These are phyloP conservation scores for Pangasianodon gigas DNA, from an alignment of 2,113 vertebrate species.

Conservation along the genomic window DNA sequence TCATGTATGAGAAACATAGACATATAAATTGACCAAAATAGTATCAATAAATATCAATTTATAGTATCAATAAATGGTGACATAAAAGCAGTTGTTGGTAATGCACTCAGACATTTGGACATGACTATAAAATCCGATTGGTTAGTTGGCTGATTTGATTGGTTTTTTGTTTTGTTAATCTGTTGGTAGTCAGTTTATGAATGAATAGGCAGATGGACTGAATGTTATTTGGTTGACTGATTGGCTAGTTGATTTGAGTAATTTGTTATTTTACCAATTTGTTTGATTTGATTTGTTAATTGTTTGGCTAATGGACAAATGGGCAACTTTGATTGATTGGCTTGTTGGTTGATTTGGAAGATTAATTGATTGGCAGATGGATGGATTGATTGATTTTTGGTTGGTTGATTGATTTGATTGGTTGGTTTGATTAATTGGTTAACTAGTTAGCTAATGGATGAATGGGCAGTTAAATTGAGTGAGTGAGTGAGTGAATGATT, in stretches of 20 bases:
- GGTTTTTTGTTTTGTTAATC: not conserved
- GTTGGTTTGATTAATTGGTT: too few relatives aligned
- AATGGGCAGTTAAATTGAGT: not conserved
- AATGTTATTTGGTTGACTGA: not conserved
- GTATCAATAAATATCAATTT: not conserved
- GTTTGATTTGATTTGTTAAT: too few relatives aligned
- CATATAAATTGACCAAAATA: not conserved
- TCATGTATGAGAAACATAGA: not conserved
- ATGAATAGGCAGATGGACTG: not conserved
- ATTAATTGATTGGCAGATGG: not conserved
- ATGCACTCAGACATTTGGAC: not conserved
- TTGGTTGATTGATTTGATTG: too few relatives aligned
- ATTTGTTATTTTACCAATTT: not conserved
- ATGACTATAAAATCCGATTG: not conserved
- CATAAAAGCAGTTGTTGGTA: not conserved
- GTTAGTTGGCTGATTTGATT: not conserved
- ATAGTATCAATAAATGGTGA: not conserved
- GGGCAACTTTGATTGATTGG: not conserved
- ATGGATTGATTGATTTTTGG: not conserved
- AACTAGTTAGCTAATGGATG: not conserved
- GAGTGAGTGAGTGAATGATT: not conserved
- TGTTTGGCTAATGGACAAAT: not conserved
- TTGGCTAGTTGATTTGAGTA: not conserved
- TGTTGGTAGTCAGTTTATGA: not conserved
- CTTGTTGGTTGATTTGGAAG: too few relatives aligned